phyloP scores from a whole-genome alignment of 2,797 vertebrate genomes.

The Tokudaia muenninki region DNA sequence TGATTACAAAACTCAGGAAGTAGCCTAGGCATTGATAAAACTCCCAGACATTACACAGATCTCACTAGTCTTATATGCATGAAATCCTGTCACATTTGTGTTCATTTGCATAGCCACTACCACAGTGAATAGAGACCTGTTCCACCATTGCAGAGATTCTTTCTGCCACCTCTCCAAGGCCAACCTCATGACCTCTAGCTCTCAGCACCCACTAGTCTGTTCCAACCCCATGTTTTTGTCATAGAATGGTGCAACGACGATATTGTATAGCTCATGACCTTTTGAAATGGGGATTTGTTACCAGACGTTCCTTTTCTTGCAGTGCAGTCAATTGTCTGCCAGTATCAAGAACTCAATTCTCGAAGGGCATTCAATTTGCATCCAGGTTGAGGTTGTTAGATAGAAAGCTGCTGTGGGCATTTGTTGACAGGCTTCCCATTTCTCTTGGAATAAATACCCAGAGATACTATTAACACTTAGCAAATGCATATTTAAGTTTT shows the following conservation, averaged over 20 bases:
- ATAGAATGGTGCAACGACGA: background rate
- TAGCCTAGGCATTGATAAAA: background rate
- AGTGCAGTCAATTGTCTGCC: background rate
- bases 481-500: constrained; percentile 10
- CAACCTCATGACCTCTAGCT: background rate
- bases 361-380: constrained; percentile 1
- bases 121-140: background rate
- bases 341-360: background rate
- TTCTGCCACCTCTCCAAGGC: background rate
- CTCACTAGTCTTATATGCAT: background rate
- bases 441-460: background rate
- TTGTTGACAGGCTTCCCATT: background rate
- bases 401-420: background rate
- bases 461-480: background rate
- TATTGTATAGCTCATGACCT: background rate
- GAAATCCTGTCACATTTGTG: background rate
- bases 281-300: background rate
- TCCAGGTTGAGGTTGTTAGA: background rate
- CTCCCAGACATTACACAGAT: background rate
- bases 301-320: background rate
- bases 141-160: background rate
- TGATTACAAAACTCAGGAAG: background rate
- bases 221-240: background rate
- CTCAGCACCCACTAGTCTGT: background rate
- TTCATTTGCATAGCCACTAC: background rate